Base-by-base conservation (phyloP, 2,888 invertebrate species). In the Oscheius myriophilus region DNA sequence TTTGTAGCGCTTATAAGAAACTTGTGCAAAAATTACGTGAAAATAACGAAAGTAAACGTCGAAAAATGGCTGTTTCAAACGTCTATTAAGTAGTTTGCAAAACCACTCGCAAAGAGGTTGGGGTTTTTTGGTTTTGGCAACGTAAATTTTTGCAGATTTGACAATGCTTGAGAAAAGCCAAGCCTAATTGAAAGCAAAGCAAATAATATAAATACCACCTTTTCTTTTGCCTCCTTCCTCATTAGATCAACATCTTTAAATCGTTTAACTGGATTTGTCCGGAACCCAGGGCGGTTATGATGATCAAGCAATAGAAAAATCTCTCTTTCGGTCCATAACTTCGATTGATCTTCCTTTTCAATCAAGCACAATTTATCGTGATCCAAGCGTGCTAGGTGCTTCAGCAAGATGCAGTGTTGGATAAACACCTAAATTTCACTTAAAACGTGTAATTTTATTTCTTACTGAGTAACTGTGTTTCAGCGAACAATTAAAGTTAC, bases 241-340 rank as follows among this genome's bases (percentile, higher is more conserved):
- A 78, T 58, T 11, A 76, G 53, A 52, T 77, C 77, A 42, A 82
- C 71, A 43, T 82, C 81, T 67, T 75, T 71, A 45, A 72, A 68
- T 2, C 79, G 33, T 49, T 72, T 54, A 21, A 80, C 64, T 1
- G 71, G 21, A 53, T 25, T 53, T 26, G 33, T 16, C 4, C 65
- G n/a, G 26, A 16, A 65, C 64, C 66, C 45, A 67, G 69, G 41
- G 41, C 54, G 9, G 25, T 33, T 26, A 33, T 53, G 42, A 41
- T 67, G 67, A 33, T 67, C 61, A 41, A 61, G 26, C 3, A 69
- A 39, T 6, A 49, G 49, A 9, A 61, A 33, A 6, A 61, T 18
- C 7, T 61, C 61, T 26, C 61, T 45, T 26, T 61, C 61, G 4
- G 46, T 26, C 61, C 61, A 61, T 1, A 61, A 18, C 46, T 61